A percentile compares a stretch with the other conserved stretches of the same genome.
These are phyloP conservation scores for Corynorhinus townsendii DNA, from an alignment of 2,113 vertebrate genomes.

Conservation along the genomic window DNA sequence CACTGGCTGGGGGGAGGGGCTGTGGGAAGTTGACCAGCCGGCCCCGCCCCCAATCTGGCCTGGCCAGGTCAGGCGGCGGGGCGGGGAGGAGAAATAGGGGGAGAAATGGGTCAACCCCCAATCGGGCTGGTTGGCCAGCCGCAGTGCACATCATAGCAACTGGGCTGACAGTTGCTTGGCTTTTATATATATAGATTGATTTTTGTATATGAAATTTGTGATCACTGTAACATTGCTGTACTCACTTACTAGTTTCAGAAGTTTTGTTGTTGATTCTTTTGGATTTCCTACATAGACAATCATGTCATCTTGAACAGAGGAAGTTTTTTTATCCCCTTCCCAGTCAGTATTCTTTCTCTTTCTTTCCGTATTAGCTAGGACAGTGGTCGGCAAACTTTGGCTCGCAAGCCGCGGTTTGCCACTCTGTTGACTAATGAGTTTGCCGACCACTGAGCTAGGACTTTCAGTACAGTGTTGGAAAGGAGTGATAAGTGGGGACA, in stretches of 20 bases:
- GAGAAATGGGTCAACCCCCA: too few relatives aligned
- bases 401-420: too few relatives aligned
- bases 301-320: neutral
- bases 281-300: neutral
- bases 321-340: neutral
- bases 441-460: neutral
- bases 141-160: too few relatives aligned
- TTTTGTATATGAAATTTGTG: neutral
- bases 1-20: too few relatives aligned
- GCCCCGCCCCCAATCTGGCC: too few relatives aligned
- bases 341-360: neutral
- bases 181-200: neutral
- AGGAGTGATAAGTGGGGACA: neutral
- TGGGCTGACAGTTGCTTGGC: too few relatives aligned
- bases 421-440: too few relatives aligned
- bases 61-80: too few relatives aligned
- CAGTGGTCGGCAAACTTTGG: too few relatives aligned
- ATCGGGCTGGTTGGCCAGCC: too few relatives aligned
- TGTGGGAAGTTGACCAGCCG: too few relatives aligned
- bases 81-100: too few relatives aligned
- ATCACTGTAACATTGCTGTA: neutral
- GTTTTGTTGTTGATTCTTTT: neutral
- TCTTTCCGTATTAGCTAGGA: neutral
- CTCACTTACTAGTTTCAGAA: neutral
- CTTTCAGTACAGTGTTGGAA: neutral